These are phyloP conservation scores for Epiblema foenella DNA, from an alignment of 2,888 invertebrate genomes.

Conservation along the genomic window DNA sequence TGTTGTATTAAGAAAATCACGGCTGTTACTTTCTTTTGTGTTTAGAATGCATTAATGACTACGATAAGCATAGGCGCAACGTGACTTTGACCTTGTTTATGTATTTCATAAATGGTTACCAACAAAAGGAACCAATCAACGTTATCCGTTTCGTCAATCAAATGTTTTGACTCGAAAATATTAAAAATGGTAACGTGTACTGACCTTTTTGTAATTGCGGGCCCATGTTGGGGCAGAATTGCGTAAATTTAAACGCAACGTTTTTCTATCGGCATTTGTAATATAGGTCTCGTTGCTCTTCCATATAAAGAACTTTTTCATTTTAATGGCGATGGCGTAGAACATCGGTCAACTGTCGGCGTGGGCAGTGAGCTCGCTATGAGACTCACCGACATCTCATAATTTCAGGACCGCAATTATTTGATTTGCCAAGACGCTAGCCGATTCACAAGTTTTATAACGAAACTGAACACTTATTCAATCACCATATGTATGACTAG, in stretches of 20 bases:
- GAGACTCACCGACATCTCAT: background rate
- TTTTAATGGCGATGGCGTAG: background rate
- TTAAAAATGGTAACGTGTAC: constrained; percentile 46
- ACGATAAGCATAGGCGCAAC: constrained; percentile 41
- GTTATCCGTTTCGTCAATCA: constrained; percentile 48
- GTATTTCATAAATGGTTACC: constrained; percentile 39
- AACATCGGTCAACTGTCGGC: background rate
- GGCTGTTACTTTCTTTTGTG: background rate
- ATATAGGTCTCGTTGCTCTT: constrained; percentile 50
- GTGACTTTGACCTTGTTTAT: constrained; percentile 45
- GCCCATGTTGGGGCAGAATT: constrained; percentile 43
- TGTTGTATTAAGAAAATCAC: background rate
- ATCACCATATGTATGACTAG: constrained; percentile 50
- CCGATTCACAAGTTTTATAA: background rate
- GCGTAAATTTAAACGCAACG: constrained; percentile 48
- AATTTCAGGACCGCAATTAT: background rate
- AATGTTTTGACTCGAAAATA: constrained; percentile 47
- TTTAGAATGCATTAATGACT: constrained; percentile 27
- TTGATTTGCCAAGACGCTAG: background rate
- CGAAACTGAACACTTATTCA: constrained; percentile 43
- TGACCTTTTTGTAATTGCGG: constrained; percentile 55
- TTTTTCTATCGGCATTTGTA: constrained; percentile 44
- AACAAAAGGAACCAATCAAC: constrained; percentile 56
- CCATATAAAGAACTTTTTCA: constrained; percentile 31
- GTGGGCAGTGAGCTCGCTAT: no score